Base-by-base conservation (phyloP, 2,797 vertebrate genomes). In the Gephyroberyx darwinii region DNA sequence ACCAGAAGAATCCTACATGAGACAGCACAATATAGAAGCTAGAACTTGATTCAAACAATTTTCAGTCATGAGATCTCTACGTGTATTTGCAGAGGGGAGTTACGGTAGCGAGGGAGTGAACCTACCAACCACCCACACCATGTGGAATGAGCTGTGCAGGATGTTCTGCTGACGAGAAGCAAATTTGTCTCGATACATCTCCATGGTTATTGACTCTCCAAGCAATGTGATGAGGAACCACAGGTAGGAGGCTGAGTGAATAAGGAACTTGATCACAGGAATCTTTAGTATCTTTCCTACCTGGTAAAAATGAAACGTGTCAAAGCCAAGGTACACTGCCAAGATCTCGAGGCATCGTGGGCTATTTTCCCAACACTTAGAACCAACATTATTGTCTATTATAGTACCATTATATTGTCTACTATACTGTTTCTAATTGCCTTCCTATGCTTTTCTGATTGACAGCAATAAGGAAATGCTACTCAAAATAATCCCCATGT, bases 91-190 rank as follows among this genome's bases (percentile, higher is more conserved):
- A 26, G 35, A 45, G 31, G 45, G 5, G 53, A 66, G 22, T 53
- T 8, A 41, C 26, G 22, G 20, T 12, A 19, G 22, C 3, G n/a
- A 61, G 12, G 41, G 7, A 31, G 52, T 5, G 5, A 50, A 86
- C 94, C 35, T 82, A 97, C 95, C 96, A 9, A 94, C 92, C 45
- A 98, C 96, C 96, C 96, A 98, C 78, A 97, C 85, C 96, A 97
- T 96, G 89, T 97, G 96, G 71, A 97, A 88, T 6, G 96, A 97
- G 69, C 87, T 97, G 86, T 96, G 93, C 81, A 96, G 91, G 61
- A 97, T 83, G 74, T 92, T 93, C 85, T 95, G 95, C 53, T 95
- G 89, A 35, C 95, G 91, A 19, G 94, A 95, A 0, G 88, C 83
- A 66, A 95, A 95, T 26, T 65, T 83, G 1, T 92, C 93, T 10